Percentiles rank a stretch among this genome's conserved stretches.
Evolutionary conservation across 2,797 vertebrate genomes (phyloP).

Genomic region (Darevskia mixta): DNA sequence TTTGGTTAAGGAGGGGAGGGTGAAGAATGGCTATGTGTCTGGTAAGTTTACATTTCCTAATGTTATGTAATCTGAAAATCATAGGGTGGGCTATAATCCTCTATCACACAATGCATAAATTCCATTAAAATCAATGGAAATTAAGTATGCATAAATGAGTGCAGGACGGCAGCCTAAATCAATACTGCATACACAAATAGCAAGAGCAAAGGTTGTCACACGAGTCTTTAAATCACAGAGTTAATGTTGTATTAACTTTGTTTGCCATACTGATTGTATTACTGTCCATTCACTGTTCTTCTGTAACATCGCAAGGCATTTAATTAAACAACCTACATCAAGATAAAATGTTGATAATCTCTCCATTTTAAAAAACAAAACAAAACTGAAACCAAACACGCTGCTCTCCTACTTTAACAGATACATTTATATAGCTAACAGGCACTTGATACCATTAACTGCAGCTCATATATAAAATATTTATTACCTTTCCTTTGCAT

Average conservation of each 20-base stretch:
- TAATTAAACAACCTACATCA: constrained; percentile 22
- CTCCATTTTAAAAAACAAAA: constrained; percentile 6
- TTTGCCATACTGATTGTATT: constrained; percentile 18
- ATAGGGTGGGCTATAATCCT: constrained; percentile 3
- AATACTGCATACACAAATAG: constrained; percentile 41
- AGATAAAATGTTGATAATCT: not conserved
- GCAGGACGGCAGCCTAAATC: constrained; percentile 39
- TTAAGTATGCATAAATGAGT: constrained; percentile 36
- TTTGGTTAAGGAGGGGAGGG: not conserved
- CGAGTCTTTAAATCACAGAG: constrained; percentile 45
- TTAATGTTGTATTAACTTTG: constrained; percentile 43
- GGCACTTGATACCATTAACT: constrained; percentile 16
- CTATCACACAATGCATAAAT: constrained; percentile 19
- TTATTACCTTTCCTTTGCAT: not conserved
- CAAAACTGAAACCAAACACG: not conserved
- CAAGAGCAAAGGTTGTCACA: constrained; percentile 15
- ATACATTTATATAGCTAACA: constrained; percentile 1
- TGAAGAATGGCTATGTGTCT: not conserved
- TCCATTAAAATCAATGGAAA: constrained; percentile 31
- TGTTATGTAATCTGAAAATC: constrained; percentile 27
- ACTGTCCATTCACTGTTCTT: constrained; percentile 42
- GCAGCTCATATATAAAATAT: constrained; percentile 8
- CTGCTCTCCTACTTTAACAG: not conserved
- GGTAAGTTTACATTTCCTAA: not conserved
- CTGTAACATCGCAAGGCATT: not conserved